Conservation (phyloP, 2,113 vertebrate genomes). For the Grammomys surdaster region DNA sequence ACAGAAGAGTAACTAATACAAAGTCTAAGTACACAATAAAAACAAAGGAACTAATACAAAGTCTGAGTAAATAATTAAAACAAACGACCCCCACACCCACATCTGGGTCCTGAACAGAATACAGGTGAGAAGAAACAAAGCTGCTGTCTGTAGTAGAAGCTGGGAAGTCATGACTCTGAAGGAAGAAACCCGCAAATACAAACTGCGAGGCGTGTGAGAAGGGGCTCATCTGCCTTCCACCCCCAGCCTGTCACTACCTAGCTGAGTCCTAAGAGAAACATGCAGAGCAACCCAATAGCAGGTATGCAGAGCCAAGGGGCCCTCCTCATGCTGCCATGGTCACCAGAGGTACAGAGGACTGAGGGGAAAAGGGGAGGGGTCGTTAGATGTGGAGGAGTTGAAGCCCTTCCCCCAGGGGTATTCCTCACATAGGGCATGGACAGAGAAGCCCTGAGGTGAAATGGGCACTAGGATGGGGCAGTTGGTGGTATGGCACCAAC, state of each 20-base stretch:
- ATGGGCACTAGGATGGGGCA: background rate
- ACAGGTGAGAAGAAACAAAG: background rate
- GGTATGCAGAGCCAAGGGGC: no score
- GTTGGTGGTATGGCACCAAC: background rate
- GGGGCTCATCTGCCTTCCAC: background rate
- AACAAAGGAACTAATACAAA: background rate
- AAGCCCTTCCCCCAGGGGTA: background rate
- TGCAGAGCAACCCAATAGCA: accelerated
- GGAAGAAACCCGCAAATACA: background rate
- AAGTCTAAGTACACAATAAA: no score
- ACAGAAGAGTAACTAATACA: background rate
- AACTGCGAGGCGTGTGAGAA: accelerated
- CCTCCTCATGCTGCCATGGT: accelerated
- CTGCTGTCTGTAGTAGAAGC: background rate
- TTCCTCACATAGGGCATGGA: background rate
- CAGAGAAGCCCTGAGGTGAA: background rate
- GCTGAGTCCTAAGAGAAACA: background rate
- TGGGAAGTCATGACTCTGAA: accelerated
- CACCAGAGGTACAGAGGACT: no score
- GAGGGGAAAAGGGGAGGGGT: background rate
- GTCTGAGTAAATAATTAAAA: background rate
- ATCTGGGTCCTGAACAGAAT: background rate
- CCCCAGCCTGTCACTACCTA: background rate
- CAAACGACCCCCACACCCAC: no score
- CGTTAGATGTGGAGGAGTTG: background rate